Conservation (phyloP, 1,140 invertebrate species). For the Drosophila tristis region DNA sequence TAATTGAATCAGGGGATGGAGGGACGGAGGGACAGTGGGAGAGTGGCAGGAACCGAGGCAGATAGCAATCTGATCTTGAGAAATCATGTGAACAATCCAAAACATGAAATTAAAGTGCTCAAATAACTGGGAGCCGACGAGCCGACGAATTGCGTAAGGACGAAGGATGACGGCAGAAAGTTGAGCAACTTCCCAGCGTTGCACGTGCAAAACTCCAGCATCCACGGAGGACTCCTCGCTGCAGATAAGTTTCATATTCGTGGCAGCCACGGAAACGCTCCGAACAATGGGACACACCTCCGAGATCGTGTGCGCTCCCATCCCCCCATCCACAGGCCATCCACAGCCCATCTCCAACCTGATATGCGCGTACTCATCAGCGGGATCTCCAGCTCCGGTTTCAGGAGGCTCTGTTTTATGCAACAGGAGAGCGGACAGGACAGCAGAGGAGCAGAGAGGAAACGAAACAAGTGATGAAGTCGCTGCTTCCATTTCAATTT, state of each 20-base stretch:
- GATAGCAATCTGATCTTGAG: conserved; percentile 80
- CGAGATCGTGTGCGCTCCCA: conserved; percentile 41
- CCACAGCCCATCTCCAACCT: conserved; percentile 56
- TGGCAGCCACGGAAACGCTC: conserved; percentile 68
- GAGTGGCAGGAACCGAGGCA: conserved; percentile 6
- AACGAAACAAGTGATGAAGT: conserved; percentile 84
- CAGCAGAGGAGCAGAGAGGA: conserved; percentile 11
- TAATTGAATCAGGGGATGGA: conserved; percentile 66
- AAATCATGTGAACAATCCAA: conserved; percentile 78
- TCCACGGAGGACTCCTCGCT: conserved; percentile 22
- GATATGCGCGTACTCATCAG: conserved; percentile 49
- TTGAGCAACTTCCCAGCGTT: conserved; percentile 82
- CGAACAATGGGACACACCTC: conserved; percentile 78
- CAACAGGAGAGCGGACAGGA: conserved; percentile 63
- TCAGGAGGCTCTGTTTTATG: conserved; percentile 61
- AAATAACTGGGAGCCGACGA: conserved; percentile 43
- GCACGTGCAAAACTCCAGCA: conserved; percentile 66
- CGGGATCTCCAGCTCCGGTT: conserved; percentile 58
- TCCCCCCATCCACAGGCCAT: conserved; percentile 12
- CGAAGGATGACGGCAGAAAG: conserved; percentile 67
- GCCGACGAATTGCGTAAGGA: conserved; percentile 61
- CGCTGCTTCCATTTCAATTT: conserved; percentile 79
- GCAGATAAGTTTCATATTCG: conserved; percentile 75
- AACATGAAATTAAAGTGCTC: conserved; percentile 82
- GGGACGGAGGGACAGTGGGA: conserved; percentile 6